Evolutionary conservation across 2,797 vertebrate species (phyloP).

Genomic region (Sebastes cheni): DNA sequence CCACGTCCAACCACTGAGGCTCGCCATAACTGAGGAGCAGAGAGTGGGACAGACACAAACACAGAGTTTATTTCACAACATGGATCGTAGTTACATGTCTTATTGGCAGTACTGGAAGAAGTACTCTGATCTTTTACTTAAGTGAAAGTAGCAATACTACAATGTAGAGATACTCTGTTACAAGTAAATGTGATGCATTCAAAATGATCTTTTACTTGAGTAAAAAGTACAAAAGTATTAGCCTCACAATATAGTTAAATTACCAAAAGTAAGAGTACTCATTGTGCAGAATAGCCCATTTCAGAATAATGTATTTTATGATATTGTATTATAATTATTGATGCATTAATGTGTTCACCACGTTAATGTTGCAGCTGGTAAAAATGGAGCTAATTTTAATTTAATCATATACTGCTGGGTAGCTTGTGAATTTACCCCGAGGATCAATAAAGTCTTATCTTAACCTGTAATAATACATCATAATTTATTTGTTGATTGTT

Average conservation of each 20-base stretch:
- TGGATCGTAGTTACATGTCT: background rate
- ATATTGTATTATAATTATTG: too few species aligned
- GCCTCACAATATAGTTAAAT: background rate
- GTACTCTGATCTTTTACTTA: background rate
- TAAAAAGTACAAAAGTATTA: background rate
- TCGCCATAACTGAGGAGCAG: conserved; percentile 85
- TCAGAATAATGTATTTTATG: background rate
- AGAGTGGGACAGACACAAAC: background rate
- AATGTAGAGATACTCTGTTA: background rate
- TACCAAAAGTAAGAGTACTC: background rate
- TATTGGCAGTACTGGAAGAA: background rate
- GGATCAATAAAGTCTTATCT: background rate
- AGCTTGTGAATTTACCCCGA: background rate
- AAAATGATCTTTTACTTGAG: background rate
- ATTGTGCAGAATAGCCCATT: background rate
- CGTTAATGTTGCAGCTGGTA: too few species aligned
- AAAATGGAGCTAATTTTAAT: background rate
- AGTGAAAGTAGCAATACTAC: background rate
- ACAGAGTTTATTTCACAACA: background rate
- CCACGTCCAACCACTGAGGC: conserved; percentile 81
- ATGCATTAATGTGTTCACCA: too few species aligned
- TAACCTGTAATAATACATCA: background rate
- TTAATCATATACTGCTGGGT: background rate
- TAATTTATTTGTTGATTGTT: background rate
- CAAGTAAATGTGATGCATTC: background rate